A percentile compares a stretch with the other conserved stretches of the same genome.
Evolutionary conservation across 2,888 invertebrate species (phyloP).

Genomic region (Hyalella azteca): DNA sequence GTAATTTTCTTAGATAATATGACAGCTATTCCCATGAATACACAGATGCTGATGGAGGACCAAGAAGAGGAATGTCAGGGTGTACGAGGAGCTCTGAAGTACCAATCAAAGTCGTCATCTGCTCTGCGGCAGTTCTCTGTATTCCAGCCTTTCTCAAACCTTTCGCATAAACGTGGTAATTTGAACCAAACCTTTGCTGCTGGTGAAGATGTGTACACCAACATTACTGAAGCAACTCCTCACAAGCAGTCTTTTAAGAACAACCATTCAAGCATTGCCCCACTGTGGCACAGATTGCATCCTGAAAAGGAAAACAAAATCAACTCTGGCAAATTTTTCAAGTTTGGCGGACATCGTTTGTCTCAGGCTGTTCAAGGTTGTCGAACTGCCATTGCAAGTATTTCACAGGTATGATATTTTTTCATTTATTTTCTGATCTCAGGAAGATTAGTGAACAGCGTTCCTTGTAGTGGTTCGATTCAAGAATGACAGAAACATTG

Average conservation of each 20-base stretch:
- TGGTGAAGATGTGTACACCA: constrained; percentile 1
- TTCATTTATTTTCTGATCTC: too few species aligned
- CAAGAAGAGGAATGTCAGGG: not conserved
- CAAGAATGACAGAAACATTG: too few species aligned
- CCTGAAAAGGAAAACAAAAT: constrained; percentile 9
- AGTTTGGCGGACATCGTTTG: not conserved
- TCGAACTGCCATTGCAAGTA: constrained; percentile 24
- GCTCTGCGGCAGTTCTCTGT: constrained; percentile 3
- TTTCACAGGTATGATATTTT: constrained; percentile 30
- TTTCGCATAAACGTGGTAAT: not conserved
- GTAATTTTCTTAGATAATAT: too few species aligned
- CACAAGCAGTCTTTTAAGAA: not conserved
- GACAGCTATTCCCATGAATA: too few species aligned
- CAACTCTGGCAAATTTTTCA: constrained; percentile 19
- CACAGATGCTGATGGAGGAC: not conserved
- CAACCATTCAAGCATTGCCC: not conserved
- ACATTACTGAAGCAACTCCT: not conserved
- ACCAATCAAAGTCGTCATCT: not conserved
- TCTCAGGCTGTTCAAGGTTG: constrained; percentile 12
- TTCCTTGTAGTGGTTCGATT: too few species aligned
- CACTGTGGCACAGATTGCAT: constrained; percentile 10
- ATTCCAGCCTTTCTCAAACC: not conserved
- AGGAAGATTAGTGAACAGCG: too few species aligned
- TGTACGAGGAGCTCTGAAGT: not conserved
- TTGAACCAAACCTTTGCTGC: constrained; percentile 15